Conservation (phyloP, 1,140 invertebrate genomes). For the Scaptodrosophila lebanonensis region DNA sequence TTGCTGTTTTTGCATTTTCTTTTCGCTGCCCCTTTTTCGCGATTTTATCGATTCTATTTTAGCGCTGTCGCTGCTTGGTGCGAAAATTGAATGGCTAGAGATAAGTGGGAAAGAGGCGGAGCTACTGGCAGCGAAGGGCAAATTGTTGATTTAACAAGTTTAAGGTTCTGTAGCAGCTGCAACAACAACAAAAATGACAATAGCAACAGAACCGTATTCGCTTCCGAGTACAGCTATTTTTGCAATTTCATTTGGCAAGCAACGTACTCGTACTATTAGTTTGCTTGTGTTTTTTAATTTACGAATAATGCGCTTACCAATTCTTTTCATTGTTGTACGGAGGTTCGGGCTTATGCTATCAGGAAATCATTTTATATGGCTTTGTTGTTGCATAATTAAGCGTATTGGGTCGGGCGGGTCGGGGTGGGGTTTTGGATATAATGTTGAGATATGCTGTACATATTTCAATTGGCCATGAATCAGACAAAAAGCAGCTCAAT, state of each 20-base stretch:
- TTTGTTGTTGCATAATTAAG: constrained; percentile 52
- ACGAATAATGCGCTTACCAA: constrained; percentile 52
- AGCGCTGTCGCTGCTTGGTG: no score
- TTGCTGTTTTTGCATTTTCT: no score
- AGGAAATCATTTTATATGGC: constrained; percentile 66
- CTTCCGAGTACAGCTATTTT: constrained; percentile 24
- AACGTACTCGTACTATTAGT: no score
- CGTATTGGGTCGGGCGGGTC: constrained; percentile 7
- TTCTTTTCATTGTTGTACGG: constrained; percentile 16
- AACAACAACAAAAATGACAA: background rate
- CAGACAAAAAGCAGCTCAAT: no score
- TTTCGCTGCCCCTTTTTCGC: no score
- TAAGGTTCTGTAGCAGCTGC: constrained; percentile 30
- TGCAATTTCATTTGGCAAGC: no score
- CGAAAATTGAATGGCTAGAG: no score
- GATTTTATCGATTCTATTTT: no score
- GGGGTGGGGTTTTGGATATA: constrained; percentile 11
- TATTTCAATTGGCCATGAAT: no score
- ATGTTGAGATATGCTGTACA: no score
- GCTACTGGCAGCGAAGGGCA: constrained; percentile 16
- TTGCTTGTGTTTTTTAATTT: constrained; percentile 6
- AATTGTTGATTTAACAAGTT: constrained; percentile 42
- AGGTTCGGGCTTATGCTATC: constrained; percentile 6
- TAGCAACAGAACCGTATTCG: no score
- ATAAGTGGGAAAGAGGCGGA: background rate